Evolutionary conservation across 2,888 invertebrate genomes (phyloP).

Genomic region (Tortricodes alternella): DNA sequence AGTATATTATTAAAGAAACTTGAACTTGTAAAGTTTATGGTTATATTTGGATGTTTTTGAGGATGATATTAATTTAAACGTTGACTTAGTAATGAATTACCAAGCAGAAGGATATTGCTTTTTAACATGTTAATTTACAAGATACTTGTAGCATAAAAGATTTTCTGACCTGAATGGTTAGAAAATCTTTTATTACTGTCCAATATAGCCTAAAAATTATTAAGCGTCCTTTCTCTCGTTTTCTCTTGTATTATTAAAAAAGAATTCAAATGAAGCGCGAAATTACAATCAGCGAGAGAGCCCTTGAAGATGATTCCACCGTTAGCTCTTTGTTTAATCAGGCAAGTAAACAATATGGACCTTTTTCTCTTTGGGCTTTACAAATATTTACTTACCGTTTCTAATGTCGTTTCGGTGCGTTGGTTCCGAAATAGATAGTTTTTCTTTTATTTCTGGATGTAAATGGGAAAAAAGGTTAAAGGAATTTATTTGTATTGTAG

Average conservation of each 20-base stretch:
- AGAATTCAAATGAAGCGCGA: conserved; percentile 31
- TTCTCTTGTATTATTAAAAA: conserved; percentile 24
- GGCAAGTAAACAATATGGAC: conserved; percentile 32
- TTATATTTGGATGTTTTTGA: too few relatives aligned
- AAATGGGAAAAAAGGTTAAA: neutral
- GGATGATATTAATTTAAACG: too few relatives aligned
- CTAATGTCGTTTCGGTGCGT: conserved; percentile 20
- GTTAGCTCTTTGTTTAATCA: conserved; percentile 34
- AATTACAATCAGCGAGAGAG: conserved; percentile 31
- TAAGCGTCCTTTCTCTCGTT: conserved; percentile 6
- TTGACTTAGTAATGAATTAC: too few relatives aligned
- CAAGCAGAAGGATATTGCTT: too few relatives aligned
- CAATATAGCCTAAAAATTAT: conserved; percentile 7
- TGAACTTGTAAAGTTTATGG: too few relatives aligned
- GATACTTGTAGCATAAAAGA: neutral
- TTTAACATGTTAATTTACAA: neutral
- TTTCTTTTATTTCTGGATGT: neutral
- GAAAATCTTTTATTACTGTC: too few relatives aligned
- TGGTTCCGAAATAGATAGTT: conserved; percentile 9
- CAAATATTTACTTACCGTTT: conserved; percentile 30
- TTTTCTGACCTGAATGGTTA: too few relatives aligned
- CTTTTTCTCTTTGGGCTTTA: conserved; percentile 27
- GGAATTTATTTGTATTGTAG: neutral
- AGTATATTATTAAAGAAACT: too few relatives aligned
- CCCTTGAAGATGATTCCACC: conserved; percentile 30